These are phyloP conservation scores for Aromia moschata DNA, from an alignment of 2,888 invertebrate species.

Conservation along the genomic window DNA sequence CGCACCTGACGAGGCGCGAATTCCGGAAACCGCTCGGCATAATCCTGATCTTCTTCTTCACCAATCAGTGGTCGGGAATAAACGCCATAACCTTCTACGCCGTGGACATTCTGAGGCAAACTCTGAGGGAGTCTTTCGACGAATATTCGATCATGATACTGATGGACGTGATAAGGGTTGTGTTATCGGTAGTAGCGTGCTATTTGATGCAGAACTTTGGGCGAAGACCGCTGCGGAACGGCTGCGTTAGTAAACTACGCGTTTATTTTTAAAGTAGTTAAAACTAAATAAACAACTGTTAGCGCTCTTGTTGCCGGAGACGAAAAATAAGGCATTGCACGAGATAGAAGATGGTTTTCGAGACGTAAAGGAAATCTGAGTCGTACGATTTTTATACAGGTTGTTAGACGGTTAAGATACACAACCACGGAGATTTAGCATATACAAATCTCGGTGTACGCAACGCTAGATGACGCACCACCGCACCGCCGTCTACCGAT, in stretches of 20 bases:
- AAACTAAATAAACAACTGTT: conserved; percentile 70
- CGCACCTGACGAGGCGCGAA: conserved; percentile 62
- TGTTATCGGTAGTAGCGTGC: conserved; percentile 71
- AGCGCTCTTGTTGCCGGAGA: conserved; percentile 72
- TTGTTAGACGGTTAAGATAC: too few relatives aligned
- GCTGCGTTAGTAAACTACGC: conserved; percentile 70
- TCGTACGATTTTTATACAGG: too few relatives aligned
- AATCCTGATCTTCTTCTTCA: conserved; percentile 71
- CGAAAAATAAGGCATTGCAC: conserved; percentile 72
- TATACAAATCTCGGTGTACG: too few relatives aligned
- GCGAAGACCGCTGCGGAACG: conserved; percentile 71
- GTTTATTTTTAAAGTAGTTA: conserved; percentile 72
- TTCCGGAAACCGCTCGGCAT: conserved; percentile 69
- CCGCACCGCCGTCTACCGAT: too few relatives aligned
- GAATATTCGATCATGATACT: conserved; percentile 72
- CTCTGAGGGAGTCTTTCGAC: conserved; percentile 69
- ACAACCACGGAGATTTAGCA: too few relatives aligned
- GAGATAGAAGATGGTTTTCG: conserved; percentile 72
- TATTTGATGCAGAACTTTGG: conserved; percentile 70
- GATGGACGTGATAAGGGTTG: conserved; percentile 70
- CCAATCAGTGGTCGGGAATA: conserved; percentile 74
- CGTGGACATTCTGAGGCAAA: conserved; percentile 68
- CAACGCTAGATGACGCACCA: too few relatives aligned
- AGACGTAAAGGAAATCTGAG: too few relatives aligned
- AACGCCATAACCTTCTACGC: conserved; percentile 77